These are phyloP conservation scores for Caenorhabditis sp. DNA, from an alignment of 2,888 invertebrate species.

Conservation along the genomic window DNA sequence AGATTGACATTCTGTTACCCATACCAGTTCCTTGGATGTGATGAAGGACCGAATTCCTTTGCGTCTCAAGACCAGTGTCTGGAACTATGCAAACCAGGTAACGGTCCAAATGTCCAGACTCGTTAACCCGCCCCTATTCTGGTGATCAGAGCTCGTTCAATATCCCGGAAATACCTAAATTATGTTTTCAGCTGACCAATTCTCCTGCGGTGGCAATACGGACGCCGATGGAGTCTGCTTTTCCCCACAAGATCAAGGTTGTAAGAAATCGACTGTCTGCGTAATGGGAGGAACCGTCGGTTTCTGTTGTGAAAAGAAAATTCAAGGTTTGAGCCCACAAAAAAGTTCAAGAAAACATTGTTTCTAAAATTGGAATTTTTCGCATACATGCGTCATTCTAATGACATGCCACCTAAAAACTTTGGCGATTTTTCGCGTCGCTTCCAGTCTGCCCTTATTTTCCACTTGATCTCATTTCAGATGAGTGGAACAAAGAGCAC, in stretches of 20 bases:
- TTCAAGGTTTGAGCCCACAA: constrained; percentile 33
- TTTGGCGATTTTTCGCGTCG: too few relatives aligned
- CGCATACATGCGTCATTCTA: constrained; percentile 9
- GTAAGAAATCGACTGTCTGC: constrained; percentile 34
- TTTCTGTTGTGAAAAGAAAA: constrained; percentile 44
- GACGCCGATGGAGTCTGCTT: constrained; percentile 41
- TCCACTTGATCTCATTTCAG: constrained; percentile 44
- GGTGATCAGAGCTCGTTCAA: not conserved
- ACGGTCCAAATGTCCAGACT: too few relatives aligned
- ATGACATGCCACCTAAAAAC: constrained; percentile 1
- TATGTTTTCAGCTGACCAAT: constrained; percentile 51
- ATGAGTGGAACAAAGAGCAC: constrained; percentile 50
- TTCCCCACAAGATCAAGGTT: constrained; percentile 25
- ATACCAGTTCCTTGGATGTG: constrained; percentile 48
- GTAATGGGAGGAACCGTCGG: constrained; percentile 52
- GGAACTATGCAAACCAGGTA: constrained; percentile 50
- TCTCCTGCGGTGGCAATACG: constrained; percentile 50
- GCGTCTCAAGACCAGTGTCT: constrained; percentile 33
- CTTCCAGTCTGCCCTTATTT: too few relatives aligned
- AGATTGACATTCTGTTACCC: constrained; percentile 41
- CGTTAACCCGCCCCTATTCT: too few relatives aligned
- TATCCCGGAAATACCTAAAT: not conserved
- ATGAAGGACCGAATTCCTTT: constrained; percentile 46
- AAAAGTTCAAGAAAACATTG: not conserved
- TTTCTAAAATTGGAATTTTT: not conserved